phyloP scores from a whole-genome alignment of 2,888 invertebrate genomes.

The Prionchulus punctatus region DNA sequence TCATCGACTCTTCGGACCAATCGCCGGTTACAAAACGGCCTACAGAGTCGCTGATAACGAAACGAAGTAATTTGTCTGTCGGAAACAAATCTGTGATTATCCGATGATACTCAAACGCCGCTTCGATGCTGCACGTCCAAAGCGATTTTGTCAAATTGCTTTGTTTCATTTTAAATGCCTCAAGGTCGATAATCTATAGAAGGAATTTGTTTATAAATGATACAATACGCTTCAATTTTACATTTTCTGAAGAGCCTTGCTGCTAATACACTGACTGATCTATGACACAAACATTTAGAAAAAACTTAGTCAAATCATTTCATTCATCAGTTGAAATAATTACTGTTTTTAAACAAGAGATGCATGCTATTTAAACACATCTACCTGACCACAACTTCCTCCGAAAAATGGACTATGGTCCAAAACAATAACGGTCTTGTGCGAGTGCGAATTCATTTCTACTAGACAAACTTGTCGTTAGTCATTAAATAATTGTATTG shows the following conservation, averaged over 20 bases:
- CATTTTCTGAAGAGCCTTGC: too few species aligned
- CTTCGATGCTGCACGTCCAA: constrained; percentile 91
- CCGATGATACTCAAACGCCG: constrained; percentile 82
- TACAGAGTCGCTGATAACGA: constrained; percentile 69
- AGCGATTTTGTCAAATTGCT: constrained; percentile 60
- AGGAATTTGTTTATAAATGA: too few species aligned
- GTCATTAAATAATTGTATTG: too few species aligned
- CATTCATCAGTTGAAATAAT: too few species aligned
- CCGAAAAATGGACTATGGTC: constrained; percentile 84
- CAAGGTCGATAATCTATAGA: neutral
- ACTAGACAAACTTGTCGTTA: too few species aligned
- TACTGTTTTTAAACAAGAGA: too few species aligned
- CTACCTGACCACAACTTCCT: constrained; percentile 41
- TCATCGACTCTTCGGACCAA: constrained; percentile 42
- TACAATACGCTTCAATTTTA: too few species aligned
- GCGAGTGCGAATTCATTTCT: constrained; percentile 29
- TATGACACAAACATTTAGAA: too few species aligned
- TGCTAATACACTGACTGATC: too few species aligned
- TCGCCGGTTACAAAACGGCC: constrained; percentile 71
- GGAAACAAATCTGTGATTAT: constrained; percentile 96
- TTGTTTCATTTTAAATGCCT: neutral
- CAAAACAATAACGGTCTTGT: constrained; percentile 86
- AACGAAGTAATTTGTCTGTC: constrained; percentile 44
- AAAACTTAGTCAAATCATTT: too few species aligned
- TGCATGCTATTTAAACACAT: neutral